These are phyloP conservation scores for Nomada fucata DNA, from an alignment of 2,888 invertebrate genomes.

Conservation along the genomic window DNA sequence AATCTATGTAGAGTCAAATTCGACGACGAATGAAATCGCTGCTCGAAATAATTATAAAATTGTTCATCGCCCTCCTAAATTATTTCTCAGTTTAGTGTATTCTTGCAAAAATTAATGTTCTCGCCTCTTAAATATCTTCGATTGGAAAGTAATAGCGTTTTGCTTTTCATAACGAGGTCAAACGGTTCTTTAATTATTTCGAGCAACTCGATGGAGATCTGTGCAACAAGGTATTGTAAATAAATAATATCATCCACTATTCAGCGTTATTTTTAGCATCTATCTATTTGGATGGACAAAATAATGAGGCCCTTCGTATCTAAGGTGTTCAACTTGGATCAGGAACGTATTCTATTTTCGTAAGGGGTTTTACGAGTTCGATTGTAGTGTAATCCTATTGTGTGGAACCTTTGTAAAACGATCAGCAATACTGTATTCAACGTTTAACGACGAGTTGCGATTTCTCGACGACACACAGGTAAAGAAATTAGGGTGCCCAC, in stretches of 20 bases:
- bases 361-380: constrained; percentile 20
- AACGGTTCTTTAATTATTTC: constrained; percentile 15
- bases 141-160: too few relatives aligned
- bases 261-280: not conserved
- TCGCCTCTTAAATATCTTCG: too few relatives aligned
- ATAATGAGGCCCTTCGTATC: not conserved
- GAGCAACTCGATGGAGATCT: not conserved
- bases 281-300: not conserved
- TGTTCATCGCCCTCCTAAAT: not conserved
- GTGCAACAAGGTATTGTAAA: constrained; percentile 20
- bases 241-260: not conserved
- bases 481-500: too few relatives aligned
- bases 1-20: not conserved
- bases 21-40: not conserved
- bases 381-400: not conserved
- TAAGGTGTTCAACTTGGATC: not conserved
- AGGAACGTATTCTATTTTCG: constrained; percentile 35
- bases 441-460: not conserved
- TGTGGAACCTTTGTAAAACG: not conserved
- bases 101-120: not conserved
- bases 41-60: constrained; percentile 13
- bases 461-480: not conserved
- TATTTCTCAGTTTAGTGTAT: too few relatives aligned
- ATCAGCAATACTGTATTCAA: not conserved
- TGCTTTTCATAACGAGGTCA: too few relatives aligned